phyloP scores from a whole-genome alignment of 1,140 invertebrate species.

The Dreissena rostriformis region DNA sequence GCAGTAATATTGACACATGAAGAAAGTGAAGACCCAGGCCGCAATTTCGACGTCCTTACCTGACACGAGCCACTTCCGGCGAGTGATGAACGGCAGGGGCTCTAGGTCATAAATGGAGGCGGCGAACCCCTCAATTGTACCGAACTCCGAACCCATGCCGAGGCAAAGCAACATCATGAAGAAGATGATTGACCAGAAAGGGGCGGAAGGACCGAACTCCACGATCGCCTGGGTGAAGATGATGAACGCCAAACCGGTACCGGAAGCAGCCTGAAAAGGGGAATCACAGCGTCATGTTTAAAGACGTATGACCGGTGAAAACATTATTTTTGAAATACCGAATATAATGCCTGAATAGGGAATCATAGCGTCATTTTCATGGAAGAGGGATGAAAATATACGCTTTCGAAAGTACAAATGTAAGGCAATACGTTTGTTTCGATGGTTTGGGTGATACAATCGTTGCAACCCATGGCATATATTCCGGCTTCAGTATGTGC shows the following conservation, averaged over 20 bases:
- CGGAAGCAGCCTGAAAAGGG: constrained; percentile 79
- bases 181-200: constrained; percentile 95
- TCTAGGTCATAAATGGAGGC: constrained; percentile 96
- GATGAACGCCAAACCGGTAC: constrained; percentile 92
- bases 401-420: too few species aligned
- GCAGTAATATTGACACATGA: too few species aligned
- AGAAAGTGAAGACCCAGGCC: neutral
- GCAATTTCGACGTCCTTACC: constrained; percentile 81
- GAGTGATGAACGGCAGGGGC: constrained; percentile 90
- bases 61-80: constrained; percentile 89
- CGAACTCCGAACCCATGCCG: constrained; percentile 94
- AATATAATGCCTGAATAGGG: too few species aligned
- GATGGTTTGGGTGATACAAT: too few species aligned
- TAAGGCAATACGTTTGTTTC: too few species aligned
- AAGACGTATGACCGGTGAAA: too few species aligned
- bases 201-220: constrained; percentile 93
- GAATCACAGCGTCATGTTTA: too few species aligned
- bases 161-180: constrained; percentile 97
- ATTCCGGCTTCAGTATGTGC: too few species aligned
- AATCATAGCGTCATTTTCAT: too few species aligned
- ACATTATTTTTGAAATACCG: too few species aligned
- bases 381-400: too few species aligned
- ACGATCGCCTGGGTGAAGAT: constrained; percentile 96
- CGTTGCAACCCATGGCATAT: too few species aligned
- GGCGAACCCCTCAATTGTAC: constrained; percentile 87